Evolutionary conservation across 2,113 vertebrate genomes (phyloP).

Genomic region (Probosciger aterrimus): DNA sequence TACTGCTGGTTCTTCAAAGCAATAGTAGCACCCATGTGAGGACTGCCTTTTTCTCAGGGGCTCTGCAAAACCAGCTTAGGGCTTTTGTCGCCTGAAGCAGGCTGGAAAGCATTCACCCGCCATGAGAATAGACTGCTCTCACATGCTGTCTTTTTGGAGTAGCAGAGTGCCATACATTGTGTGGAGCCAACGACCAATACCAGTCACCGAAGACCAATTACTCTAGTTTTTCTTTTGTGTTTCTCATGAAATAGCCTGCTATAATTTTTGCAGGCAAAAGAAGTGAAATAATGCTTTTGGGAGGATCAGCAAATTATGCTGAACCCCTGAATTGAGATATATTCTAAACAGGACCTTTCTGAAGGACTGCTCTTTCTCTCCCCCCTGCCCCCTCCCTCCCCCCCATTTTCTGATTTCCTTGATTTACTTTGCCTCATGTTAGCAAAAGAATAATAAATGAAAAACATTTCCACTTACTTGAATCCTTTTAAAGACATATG

Average conservation of each 20-base stretch:
- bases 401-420: background rate
- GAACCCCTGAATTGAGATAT: background rate
- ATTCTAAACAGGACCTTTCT: background rate
- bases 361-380: background rate
- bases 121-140: background rate
- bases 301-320: background rate
- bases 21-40: background rate
- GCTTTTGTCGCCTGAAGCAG: background rate
- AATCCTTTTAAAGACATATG: background rate
- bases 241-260: background rate
- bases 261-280: background rate
- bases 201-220: background rate
- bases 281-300: background rate
- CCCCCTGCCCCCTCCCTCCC: fast-evolving
- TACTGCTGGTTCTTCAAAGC: background rate
- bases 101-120: background rate
- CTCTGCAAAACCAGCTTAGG: background rate
- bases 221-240: background rate
- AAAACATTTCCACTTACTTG: background rate
- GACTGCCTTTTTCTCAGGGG: background rate
- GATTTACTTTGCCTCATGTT: background rate
- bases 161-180: background rate
- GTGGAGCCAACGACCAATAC: background rate
- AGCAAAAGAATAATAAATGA: background rate
- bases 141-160: background rate